phyloP scores from a whole-genome alignment of 2,888 invertebrate species.

The Eupithecia exiguata region DNA sequence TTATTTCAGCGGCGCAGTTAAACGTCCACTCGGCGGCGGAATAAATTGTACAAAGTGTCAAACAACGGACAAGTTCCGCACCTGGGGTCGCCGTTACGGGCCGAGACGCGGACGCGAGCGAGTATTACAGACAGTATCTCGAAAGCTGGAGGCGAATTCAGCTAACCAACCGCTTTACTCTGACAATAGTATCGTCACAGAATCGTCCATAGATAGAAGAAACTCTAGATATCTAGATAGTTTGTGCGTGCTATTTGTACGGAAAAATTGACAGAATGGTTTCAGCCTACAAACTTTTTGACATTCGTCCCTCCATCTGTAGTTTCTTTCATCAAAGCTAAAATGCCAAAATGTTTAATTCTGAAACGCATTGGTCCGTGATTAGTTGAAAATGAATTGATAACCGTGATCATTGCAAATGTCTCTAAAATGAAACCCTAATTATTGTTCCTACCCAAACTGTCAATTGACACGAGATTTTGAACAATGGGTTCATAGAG shows the following conservation, averaged over 20 bases:
- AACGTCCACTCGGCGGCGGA: conserved; percentile 58
- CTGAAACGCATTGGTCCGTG: too few species aligned
- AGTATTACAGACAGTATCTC: background rate
- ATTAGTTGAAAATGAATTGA: background rate
- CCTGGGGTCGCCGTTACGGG: conserved; percentile 54
- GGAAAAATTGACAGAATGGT: too few species aligned
- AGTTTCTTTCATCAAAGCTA: too few species aligned
- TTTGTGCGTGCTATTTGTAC: too few species aligned
- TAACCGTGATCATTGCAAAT: background rate
- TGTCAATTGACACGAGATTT: background rate
- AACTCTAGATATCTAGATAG: too few species aligned
- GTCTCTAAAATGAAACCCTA: background rate
- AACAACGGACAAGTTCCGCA: conserved; percentile 70
- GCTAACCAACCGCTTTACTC: too few species aligned
- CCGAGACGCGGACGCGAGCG: background rate
- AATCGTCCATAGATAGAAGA: too few species aligned
- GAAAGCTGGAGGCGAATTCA: too few species aligned
- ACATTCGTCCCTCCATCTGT: too few species aligned
- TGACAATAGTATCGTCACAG: too few species aligned
- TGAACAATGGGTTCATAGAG: background rate
- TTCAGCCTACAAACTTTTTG: too few species aligned
- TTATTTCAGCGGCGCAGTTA: conserved; percentile 54
- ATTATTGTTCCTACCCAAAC: background rate
- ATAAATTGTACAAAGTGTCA: conserved; percentile 74
- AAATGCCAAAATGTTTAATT: too few species aligned